Conservation (phyloP, 1,140 invertebrate species). For the Rhopalosiphum padi region DNA sequence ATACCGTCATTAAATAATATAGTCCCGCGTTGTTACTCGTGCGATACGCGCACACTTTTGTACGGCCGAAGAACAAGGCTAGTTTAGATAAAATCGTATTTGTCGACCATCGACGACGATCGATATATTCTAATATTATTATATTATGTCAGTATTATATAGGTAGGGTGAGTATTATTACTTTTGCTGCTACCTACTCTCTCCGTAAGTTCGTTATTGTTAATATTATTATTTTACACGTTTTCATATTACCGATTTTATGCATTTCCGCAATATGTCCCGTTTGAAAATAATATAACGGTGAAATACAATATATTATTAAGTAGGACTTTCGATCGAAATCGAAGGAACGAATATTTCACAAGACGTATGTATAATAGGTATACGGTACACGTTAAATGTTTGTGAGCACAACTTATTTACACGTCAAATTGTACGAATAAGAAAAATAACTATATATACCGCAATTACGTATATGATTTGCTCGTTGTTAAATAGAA, state of each 20-base stretch:
- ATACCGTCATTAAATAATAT: neutral
- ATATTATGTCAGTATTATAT: neutral
- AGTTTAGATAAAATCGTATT: constrained; percentile 18
- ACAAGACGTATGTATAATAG: too few relatives aligned
- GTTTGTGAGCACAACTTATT: neutral
- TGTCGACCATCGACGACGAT: neutral
- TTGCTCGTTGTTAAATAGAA: neutral
- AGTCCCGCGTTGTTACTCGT: neutral
- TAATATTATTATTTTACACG: neutral
- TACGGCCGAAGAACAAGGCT: neutral
- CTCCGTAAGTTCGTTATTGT: neutral
- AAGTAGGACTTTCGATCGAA: neutral
- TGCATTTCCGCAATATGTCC: neutral
- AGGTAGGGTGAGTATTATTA: neutral
- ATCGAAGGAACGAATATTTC: too few relatives aligned
- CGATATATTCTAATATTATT: neutral
- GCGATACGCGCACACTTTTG: neutral
- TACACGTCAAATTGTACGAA: too few relatives aligned
- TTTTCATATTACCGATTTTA: neutral
- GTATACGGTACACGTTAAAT: neutral
- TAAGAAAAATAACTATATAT: neutral
- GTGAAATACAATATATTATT: neutral
- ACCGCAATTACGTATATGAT: neutral
- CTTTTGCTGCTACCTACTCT: neutral
- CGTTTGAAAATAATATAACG: neutral